phyloP scores from a whole-genome alignment of 2,113 vertebrate genomes.

The Sapayoa aenigma region DNA sequence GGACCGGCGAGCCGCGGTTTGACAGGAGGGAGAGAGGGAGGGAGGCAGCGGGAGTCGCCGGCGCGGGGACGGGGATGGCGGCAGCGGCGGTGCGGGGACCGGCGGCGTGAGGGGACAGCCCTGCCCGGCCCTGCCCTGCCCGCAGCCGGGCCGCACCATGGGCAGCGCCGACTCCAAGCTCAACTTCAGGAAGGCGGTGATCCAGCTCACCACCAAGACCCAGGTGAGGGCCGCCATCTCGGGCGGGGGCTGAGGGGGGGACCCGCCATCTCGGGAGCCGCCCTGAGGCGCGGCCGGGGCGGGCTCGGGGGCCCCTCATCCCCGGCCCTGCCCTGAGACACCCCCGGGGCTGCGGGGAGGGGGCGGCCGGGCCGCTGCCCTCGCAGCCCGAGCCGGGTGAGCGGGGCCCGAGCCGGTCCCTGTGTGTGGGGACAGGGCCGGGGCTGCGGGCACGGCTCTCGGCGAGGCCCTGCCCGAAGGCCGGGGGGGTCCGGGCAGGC shows the following conservation, averaged over 20 bases:
- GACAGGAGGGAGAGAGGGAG: neutral
- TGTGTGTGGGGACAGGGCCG: too few relatives aligned
- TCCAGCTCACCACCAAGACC: slow-evolving; percentile 97
- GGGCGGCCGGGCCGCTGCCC: neutral
- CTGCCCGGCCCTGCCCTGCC: neutral
- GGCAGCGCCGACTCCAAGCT: slow-evolving; percentile 94
- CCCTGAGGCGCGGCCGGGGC: neutral
- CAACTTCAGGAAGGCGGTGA: slow-evolving; percentile 97
- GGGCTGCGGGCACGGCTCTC: neutral
- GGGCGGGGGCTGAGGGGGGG: slow-evolving; percentile 43
- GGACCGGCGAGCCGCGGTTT: neutral
- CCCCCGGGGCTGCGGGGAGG: neutral
- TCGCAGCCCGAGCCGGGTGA: neutral
- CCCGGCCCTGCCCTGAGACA: neutral
- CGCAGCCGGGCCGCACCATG: slow-evolving; percentile 73
- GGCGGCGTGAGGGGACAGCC: neutral
- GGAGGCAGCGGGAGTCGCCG: neutral
- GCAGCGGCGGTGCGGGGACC: neutral
- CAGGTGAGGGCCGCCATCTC: slow-evolving; percentile 79
- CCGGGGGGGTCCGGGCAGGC: neutral
- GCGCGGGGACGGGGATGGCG: neutral
- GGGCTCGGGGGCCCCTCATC: neutral
- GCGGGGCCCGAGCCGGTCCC: neutral
- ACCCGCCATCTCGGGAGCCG: neutral
- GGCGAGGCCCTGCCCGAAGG: neutral